Evolutionary conservation across 2,113 vertebrate genomes (phyloP).

Genomic region (Antechinus stuartii): DNA sequence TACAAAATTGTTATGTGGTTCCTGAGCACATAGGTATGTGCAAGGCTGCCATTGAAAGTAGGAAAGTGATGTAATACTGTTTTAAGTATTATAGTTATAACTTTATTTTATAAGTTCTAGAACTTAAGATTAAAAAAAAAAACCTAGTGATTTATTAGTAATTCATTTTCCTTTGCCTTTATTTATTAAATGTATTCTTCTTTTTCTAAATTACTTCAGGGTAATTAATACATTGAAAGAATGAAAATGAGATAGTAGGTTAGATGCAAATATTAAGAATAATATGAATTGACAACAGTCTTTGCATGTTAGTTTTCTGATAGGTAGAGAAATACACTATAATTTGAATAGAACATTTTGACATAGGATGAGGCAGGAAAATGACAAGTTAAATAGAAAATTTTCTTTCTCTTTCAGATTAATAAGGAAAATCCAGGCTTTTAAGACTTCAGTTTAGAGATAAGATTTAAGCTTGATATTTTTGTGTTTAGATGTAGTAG

Average conservation of each 20-base stretch:
- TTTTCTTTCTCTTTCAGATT: constrained; percentile 50
- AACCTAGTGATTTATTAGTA: constrained; percentile 72
- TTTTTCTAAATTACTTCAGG: constrained; percentile 70
- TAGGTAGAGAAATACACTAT: constrained; percentile 45
- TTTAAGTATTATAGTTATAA: constrained; percentile 80
- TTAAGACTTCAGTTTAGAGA: constrained; percentile 52
- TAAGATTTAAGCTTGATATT: constrained; percentile 37
- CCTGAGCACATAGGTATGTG: constrained; percentile 26
- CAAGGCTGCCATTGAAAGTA: constrained; percentile 35
- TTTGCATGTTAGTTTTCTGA: constrained; percentile 72
- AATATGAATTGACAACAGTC: constrained; percentile 54
- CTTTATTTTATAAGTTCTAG: constrained; percentile 76
- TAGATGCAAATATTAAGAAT: constrained; percentile 61
- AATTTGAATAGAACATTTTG: constrained; percentile 62
- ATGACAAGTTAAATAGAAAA: constrained; percentile 38
- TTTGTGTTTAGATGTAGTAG: constrained; percentile 42
- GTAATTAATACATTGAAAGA: constrained; percentile 64
- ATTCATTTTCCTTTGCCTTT: constrained; percentile 69
- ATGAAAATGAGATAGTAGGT: constrained; percentile 62
- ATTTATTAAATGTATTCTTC: constrained; percentile 72
- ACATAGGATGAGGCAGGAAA: constrained; percentile 33
- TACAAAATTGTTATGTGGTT: neutral
- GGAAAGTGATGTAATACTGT: constrained; percentile 23
- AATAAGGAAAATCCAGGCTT: constrained; percentile 57
- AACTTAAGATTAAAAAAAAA: constrained; percentile 73